Evolutionary conservation across 1,140 invertebrate species (phyloP), one percentile per base, ranked within the genome.

Genomic region (Hesperophylax magnus): DNA sequence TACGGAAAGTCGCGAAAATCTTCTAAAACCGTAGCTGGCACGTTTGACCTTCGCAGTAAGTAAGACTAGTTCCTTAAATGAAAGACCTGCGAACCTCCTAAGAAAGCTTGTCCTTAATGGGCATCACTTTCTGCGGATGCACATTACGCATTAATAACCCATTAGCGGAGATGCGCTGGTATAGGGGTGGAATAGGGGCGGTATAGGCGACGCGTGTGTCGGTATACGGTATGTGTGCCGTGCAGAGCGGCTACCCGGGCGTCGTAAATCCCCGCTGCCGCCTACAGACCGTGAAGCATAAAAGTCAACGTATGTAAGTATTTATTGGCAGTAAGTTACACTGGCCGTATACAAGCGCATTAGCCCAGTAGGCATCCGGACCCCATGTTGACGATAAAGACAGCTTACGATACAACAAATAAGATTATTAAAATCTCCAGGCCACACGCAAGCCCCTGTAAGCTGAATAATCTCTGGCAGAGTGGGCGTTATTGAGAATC

Each of bases 301-400:
- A 74, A 74, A 74, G 71, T 74, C 71, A 74, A 54, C 71, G 52
- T 74, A 74, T 27, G 47, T 74, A 74, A 74, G 52, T 74, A 74
- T 74, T 74, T 74, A 74, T 74, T 74, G 71, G 71, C 54, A 74
- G 9, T 74, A 56, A 54, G 71, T 74, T 74, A 56, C 52, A 58
- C 18, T 15, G 34, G 71, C 24, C 71, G 15, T 74, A 65, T 65
- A 65, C 61, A 65, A 65, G 61, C 61, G 61, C 27, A 69, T 69
- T 69, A 69, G 65, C 65, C 22, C 65, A 39, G 31, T 69, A 34
- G 65, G 39, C 15, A 52, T n/a, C 22, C 34, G 17, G 65, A 69
- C 65, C 65, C 39, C 65, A 47, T 22, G 65, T 22, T 65, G 61
- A 60, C 22, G 56, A 60, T 60, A 60, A 60, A 60, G 56, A 60